Percentiles rank a stretch among this genome's conserved stretches.
These are phyloP conservation scores for Nothocercus nigrocapillus DNA, from an alignment of 2,113 vertebrate genomes.

Conservation along the genomic window DNA sequence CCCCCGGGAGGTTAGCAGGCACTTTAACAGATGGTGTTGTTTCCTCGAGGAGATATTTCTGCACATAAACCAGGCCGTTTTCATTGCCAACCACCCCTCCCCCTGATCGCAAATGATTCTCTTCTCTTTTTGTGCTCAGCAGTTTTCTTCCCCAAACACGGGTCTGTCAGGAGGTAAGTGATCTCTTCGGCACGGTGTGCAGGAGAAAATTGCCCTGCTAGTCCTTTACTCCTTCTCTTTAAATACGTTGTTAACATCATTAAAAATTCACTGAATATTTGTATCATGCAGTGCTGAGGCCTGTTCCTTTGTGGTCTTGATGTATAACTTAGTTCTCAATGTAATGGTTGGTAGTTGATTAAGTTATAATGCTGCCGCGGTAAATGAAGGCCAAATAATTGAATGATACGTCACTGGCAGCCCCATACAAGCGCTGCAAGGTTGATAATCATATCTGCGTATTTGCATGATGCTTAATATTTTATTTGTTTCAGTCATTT, in stretches of 20 bases:
- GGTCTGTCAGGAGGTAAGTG: neutral
- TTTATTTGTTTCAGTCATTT: neutral
- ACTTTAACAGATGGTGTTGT: neutral
- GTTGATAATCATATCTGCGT: neutral
- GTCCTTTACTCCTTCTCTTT: neutral
- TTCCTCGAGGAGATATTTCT: fast-evolving
- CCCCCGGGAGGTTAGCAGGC: neutral
- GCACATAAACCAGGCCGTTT: neutral
- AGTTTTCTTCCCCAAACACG: neutral
- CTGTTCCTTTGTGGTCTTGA: neutral
- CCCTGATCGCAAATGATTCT: neutral
- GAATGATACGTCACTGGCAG: neutral
- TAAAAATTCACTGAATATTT: neutral
- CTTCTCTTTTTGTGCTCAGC: neutral
- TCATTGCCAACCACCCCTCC: neutral
- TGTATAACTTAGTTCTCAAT: neutral
- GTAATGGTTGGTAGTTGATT: neutral
- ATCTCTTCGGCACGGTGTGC: neutral
- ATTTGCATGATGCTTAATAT: neutral
- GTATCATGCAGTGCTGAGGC: no score
- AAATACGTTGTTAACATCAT: neutral
- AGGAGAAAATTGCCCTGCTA: neutral
- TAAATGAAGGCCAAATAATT: neutral
- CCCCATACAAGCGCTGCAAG: neutral
- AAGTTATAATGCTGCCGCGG: neutral